Percentiles rank a stretch among this genome's conserved stretches.
phyloP scores from a whole-genome alignment of 2,888 invertebrate species.

The Ferrisia virgata region DNA sequence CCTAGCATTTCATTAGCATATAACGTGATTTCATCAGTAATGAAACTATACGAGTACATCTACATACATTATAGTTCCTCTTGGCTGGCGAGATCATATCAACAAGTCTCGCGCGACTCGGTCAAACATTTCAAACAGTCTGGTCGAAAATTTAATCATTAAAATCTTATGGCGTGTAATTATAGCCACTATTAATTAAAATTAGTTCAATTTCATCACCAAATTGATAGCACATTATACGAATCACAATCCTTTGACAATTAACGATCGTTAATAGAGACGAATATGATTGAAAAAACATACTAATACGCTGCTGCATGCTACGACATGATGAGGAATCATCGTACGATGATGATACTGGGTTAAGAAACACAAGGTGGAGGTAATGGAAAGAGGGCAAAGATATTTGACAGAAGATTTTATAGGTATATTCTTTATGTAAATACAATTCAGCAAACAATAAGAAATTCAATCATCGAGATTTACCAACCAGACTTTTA shows the following conservation, averaged over 20 bases:
- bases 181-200: neutral
- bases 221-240: neutral
- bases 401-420: too few species aligned
- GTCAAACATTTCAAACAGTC: neutral
- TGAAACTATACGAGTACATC: too few species aligned
- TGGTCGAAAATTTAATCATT: neutral
- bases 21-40: constrained; percentile 25
- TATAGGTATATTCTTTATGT: too few species aligned
- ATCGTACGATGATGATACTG: too few species aligned
- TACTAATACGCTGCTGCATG: too few species aligned
- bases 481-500: too few species aligned
- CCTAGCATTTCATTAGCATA: constrained; percentile 20
- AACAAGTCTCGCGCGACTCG: neutral
- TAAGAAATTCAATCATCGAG: too few species aligned
- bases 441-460: too few species aligned
- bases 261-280: neutral
- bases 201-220: constrained; percentile 3
- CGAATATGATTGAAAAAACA: neutral
- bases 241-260: neutral
- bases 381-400: too few species aligned
- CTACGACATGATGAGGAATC: too few species aligned
- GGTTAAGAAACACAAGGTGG: too few species aligned
- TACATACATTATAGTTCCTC: too few species aligned
- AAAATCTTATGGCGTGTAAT: neutral
- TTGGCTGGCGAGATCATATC: constrained; percentile 10